phyloP scores from a whole-genome alignment of 1,140 invertebrate genomes.

The Tetramorium simillimum region DNA sequence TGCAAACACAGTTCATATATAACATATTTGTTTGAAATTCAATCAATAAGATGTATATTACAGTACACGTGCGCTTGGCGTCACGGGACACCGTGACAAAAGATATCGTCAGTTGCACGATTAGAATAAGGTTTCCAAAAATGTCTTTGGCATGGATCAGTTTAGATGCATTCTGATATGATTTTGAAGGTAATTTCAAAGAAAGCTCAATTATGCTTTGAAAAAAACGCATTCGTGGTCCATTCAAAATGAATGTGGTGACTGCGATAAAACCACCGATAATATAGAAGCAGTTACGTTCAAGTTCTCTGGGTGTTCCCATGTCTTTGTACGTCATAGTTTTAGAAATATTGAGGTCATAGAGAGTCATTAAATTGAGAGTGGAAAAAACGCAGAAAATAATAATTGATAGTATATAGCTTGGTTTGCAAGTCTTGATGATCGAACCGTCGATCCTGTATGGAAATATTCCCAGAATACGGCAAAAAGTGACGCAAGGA shows the following conservation, averaged over 20 bases:
- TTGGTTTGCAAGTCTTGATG: not conserved
- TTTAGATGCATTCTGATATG: not conserved
- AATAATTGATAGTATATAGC: not conserved
- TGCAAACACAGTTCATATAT: conserved; percentile 73
- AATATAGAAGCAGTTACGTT: conserved; percentile 15
- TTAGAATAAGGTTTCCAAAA: not conserved
- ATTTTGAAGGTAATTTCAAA: not conserved
- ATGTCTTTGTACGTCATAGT: too few relatives aligned
- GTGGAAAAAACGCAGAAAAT: not conserved
- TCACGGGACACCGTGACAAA: rapidly evolving
- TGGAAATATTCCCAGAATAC: not conserved
- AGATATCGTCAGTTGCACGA: not conserved
- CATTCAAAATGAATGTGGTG: not conserved
- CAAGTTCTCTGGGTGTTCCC: not conserved
- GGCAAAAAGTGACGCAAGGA: not conserved
- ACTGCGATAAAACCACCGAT: conserved; percentile 58
- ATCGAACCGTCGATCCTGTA: not conserved
- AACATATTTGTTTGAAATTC: conserved; percentile 75
- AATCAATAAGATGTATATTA: conserved; percentile 64
- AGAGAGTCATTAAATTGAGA: not conserved
- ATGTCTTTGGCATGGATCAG: not conserved
- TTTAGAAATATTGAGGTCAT: not conserved
- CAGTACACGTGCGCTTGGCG: conserved; percentile 34
- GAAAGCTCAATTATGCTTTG: not conserved
- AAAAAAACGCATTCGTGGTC: not conserved